Conservation (phyloP, 2,113 vertebrate genomes). For the Bubo scandiacus region DNA sequence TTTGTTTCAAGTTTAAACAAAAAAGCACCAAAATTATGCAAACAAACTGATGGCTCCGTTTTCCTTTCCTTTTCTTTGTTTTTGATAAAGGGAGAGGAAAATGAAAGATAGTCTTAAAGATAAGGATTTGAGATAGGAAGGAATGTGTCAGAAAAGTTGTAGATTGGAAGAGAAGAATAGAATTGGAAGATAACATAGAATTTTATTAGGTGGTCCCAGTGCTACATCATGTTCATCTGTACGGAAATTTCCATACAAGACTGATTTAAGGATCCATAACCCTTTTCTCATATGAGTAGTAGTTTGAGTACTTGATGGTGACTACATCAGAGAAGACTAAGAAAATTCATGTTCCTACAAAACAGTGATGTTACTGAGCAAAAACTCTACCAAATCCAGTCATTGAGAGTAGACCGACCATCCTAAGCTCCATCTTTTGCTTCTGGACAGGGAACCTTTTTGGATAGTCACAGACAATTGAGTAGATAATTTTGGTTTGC, state of each 20-base stretch:
- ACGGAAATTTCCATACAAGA: neutral
- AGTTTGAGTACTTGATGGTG: neutral
- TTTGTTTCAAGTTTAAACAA: neutral
- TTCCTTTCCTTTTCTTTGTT: neutral
- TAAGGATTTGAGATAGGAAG: neutral
- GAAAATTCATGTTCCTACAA: neutral
- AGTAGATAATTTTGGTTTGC: neutral
- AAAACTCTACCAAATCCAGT: neutral
- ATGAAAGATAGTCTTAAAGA: neutral
- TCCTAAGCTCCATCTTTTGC: neutral
- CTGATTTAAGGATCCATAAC: neutral
- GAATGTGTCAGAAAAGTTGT: neutral
- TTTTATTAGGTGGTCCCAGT: neutral
- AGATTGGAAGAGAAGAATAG: neutral
- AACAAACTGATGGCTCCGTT: neutral
- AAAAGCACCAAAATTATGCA: neutral
- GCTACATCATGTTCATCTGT: neutral
- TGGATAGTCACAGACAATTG: neutral
- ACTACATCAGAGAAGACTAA: neutral
- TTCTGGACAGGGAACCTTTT: neutral
- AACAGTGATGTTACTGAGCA: neutral
- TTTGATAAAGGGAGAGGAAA: neutral
- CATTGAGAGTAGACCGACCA: neutral
- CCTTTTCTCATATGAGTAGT: neutral
- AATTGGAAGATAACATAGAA: neutral